Evolutionary conservation across 2,113 vertebrate genomes (phyloP), one percentile per base, ranked within the genome.

Genomic region (Apeltes quadracus): DNA sequence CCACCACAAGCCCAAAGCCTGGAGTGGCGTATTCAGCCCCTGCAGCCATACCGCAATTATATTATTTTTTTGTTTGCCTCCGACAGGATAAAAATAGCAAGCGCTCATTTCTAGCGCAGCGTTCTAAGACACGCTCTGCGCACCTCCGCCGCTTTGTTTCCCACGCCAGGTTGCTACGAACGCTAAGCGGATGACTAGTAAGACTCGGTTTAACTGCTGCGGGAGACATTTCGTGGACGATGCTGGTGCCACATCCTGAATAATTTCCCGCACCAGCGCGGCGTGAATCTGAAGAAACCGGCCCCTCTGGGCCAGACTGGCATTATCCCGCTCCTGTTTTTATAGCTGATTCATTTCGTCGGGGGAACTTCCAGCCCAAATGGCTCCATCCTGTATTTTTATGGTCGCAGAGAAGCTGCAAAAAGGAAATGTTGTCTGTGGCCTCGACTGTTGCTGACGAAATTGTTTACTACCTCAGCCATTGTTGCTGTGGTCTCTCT

Each of bases 281-380:
- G 86, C 57, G 27, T 77, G 87, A 79, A 79, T 79, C 76, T 80
- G 46, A 70, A 84, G 66, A 85, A 86, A 78, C 23, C 16, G 16
- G 76, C 76, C 64, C 81, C 83, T 22, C 48, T 38, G 61, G 84
- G 61, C 58, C 61, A 34, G 76, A 72, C 72, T 61, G 50, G 63
- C 77, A 44, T 84, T 74, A 86, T 85, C 72, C 73, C 20, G 18
- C 78, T 83, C 81, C 71, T 79, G 53, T 90, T 89, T 88, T 88
- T n/a, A 91, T 78, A 73, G 88, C 81, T 84, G 84, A 88, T 87
- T 92, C 82, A 88, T 90, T 84, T 87, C 83, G 85, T 64, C 27
- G 50, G 84, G 84, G 77, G 86, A 80, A 84, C 75, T 68, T 81
- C 53, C 72, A 78, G 79, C 68, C 77, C 64, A 83, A 80, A 82